phyloP scores from a whole-genome alignment of 2,113 vertebrate genomes.

The Podarcis cretensis region DNA sequence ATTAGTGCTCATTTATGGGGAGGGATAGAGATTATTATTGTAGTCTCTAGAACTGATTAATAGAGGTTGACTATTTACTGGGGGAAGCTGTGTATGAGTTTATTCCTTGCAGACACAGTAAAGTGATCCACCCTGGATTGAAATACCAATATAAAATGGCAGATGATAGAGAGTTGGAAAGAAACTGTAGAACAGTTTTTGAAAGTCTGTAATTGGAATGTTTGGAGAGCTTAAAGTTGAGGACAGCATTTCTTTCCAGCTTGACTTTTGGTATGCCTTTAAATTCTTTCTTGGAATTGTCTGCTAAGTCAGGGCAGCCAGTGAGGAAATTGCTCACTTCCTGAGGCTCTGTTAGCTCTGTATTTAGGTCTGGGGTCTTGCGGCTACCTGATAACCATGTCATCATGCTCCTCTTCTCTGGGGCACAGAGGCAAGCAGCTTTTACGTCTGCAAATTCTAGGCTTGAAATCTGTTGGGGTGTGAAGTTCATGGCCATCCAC shows the following conservation, averaged over 20 bases:
- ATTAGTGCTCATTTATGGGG: background rate
- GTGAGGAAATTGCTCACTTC: background rate
- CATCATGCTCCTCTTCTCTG: background rate
- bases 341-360: background rate
- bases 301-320: background rate
- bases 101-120: background rate
- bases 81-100: background rate
- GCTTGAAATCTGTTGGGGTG: background rate
- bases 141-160: background rate
- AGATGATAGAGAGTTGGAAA: background rate
- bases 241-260: background rate
- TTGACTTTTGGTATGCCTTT: background rate
- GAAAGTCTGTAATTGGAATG: background rate
- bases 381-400: background rate
- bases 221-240: background rate
- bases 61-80: background rate
- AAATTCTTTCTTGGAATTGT: background rate
- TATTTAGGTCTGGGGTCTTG: background rate
- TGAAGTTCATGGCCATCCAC: background rate
- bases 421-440: background rate
- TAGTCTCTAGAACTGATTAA: background rate
- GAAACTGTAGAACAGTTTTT: background rate
- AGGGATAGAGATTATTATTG: background rate
- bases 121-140: background rate
- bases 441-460: background rate